Conservation (phyloP, 1,140 invertebrate genomes). For the Antheraea pernyi region DNA sequence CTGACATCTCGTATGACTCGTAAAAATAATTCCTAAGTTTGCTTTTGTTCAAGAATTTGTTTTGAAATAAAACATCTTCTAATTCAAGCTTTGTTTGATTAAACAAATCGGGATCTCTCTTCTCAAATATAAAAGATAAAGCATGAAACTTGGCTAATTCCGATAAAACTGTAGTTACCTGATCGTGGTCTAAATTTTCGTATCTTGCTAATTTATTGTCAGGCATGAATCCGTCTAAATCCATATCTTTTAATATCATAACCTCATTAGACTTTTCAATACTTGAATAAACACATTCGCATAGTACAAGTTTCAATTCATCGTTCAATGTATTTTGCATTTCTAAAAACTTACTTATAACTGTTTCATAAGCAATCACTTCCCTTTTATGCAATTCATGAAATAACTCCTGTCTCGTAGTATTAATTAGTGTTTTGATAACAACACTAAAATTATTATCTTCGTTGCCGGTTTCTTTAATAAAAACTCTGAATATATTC, state of each 20-base stretch:
- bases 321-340: constrained; percentile 44
- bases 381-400: constrained; percentile 62
- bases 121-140: constrained; percentile 51
- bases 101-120: constrained; percentile 31
- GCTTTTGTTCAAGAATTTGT: constrained; percentile 57
- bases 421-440: constrained; percentile 66
- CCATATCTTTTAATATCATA: constrained; percentile 60
- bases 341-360: constrained; percentile 46
- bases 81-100: constrained; percentile 38
- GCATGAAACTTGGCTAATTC: constrained; percentile 66
- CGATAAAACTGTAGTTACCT: constrained; percentile 43
- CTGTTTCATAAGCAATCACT: constrained; percentile 48
- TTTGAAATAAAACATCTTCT: constrained; percentile 52
- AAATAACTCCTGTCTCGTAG: constrained; percentile 58
- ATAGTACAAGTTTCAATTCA: constrained; percentile 42
- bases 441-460: constrained; percentile 52
- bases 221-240: constrained; percentile 41
- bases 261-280: constrained; percentile 54
- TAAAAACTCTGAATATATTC: constrained; percentile 61
- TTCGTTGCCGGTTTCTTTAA: constrained; percentile 42
- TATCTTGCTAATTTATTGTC: constrained; percentile 41
- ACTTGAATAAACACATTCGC: constrained; percentile 45
- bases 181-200: constrained; percentile 39
- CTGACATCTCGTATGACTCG: constrained; percentile 58
- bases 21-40: constrained; percentile 57